These are phyloP conservation scores for Gobio occitaniae DNA, from an alignment of 2,797 vertebrate genomes.

Conservation along the genomic window DNA sequence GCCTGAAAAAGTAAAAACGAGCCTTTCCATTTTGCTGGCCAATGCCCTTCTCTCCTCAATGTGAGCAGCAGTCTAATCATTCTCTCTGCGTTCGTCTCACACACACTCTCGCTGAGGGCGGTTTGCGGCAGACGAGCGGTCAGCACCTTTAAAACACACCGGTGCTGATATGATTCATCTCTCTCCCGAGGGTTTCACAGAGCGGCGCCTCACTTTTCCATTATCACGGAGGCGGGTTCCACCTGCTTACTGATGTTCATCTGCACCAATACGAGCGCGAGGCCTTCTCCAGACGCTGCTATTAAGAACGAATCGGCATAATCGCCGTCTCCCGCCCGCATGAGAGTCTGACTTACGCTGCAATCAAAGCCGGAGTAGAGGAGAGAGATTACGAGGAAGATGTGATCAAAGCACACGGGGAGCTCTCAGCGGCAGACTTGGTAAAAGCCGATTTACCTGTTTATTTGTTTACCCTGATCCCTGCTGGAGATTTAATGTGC, in stretches of 20 bases:
- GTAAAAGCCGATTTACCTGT: slow-evolving; percentile 62
- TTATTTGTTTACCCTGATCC: slow-evolving; percentile 65
- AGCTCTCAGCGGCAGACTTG: slow-evolving; percentile 51
- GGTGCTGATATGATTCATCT: slow-evolving; percentile 61
- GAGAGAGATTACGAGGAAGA: slow-evolving; percentile 55
- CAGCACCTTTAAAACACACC: slow-evolving; percentile 64
- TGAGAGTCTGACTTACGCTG: slow-evolving; percentile 22
- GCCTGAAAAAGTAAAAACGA: background rate
- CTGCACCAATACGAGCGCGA: slow-evolving; percentile 3
- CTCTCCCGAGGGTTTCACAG: slow-evolving; percentile 51
- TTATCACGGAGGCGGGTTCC: slow-evolving; percentile 42
- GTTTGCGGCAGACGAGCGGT: slow-evolving; percentile 56
- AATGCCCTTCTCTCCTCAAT: slow-evolving; percentile 32
- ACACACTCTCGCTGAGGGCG: slow-evolving; percentile 46
- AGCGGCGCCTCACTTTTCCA: slow-evolving; percentile 36
- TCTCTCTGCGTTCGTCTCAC: slow-evolving; percentile 20
- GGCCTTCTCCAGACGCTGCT: slow-evolving; percentile 15
- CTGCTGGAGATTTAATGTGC: slow-evolving; percentile 59
- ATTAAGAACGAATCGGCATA: background rate
- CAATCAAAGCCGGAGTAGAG: slow-evolving; percentile 52
- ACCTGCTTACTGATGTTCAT: slow-evolving; percentile 35
- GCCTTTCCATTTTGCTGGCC: slow-evolving; percentile 2
- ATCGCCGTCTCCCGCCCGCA: background rate
- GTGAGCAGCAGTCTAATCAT: slow-evolving; percentile 35
- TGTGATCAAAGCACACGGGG: slow-evolving; percentile 59